Percentiles rank a stretch among this genome's conserved stretches.
phyloP scores from a whole-genome alignment of 2,888 invertebrate species.

The Smittia sp. region DNA sequence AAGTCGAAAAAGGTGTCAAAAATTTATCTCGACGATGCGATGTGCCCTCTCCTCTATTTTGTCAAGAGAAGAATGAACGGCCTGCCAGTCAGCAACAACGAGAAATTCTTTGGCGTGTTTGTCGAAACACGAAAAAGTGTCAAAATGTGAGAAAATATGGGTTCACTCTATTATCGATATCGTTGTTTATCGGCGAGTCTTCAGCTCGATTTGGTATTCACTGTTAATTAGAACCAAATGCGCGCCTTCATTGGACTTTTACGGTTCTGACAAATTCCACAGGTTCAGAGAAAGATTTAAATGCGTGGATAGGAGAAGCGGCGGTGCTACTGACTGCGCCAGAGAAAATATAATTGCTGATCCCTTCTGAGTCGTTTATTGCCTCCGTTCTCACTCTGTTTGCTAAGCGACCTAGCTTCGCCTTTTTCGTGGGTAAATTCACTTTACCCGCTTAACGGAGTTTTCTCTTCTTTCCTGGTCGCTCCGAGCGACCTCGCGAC shows the following conservation, averaged over 20 bases:
- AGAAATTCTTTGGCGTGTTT: constrained; percentile 19
- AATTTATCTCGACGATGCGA: constrained; percentile 12
- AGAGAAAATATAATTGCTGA: not conserved
- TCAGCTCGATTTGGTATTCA: constrained; percentile 17
- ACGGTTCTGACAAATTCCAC: constrained; percentile 35
- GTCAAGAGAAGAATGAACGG: not conserved
- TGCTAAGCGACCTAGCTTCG: not conserved
- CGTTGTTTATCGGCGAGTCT: not conserved
- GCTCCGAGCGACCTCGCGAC: not conserved
- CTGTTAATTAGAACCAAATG: constrained; percentile 30
- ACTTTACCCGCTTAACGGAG: constrained; percentile 6
- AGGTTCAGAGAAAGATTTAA: constrained; percentile 29
- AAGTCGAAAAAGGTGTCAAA: constrained; percentile 39
- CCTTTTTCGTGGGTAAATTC: not conserved
- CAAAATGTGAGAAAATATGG: constrained; percentile 39
- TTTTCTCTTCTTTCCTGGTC: not conserved
- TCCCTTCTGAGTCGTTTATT: constrained; percentile 9
- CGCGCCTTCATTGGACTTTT: not conserved
- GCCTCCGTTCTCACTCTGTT: not conserved
- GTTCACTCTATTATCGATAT: constrained; percentile 39
- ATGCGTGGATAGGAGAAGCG: constrained; percentile 20
- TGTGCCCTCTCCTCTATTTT: not conserved
- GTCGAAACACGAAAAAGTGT: constrained; percentile 30
- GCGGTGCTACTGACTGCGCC: not conserved
- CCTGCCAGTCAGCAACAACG: not conserved